Conservation (phyloP, 2,797 vertebrate species). For the Channallabes apus region DNA sequence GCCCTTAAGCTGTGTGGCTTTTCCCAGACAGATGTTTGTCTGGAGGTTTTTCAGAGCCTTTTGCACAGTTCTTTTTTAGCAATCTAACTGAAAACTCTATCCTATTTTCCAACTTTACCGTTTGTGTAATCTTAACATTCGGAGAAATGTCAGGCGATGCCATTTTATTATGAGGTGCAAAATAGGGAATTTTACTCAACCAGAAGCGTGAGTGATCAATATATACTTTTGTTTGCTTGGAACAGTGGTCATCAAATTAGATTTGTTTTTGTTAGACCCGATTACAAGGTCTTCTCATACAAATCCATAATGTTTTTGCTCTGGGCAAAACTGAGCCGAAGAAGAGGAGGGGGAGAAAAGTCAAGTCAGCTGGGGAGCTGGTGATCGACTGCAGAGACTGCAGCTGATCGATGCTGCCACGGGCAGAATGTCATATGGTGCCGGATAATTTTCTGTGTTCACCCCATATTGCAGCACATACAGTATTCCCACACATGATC, state of each 20-base stretch:
- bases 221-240: conserved; percentile 59
- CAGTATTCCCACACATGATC: conserved; percentile 41
- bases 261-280: conserved; percentile 74
- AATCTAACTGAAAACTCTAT: conserved; percentile 61
- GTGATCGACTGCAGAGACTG: conserved; percentile 68
- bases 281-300: conserved; percentile 69
- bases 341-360: conserved; percentile 42
- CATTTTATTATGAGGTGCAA: conserved; percentile 55
- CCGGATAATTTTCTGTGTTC: conserved; percentile 67
- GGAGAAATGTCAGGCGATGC: conserved; percentile 49
- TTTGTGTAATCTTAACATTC: conserved; percentile 28
- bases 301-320: conserved; percentile 66
- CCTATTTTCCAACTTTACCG: conserved; percentile 49
- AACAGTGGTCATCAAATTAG: conserved; percentile 73
- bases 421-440: conserved; percentile 71
- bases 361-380: conserved; percentile 62
- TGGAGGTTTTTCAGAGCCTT: conserved; percentile 45
- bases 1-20: conserved; percentile 40
- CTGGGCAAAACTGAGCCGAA: conserved; percentile 62
- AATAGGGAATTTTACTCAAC: conserved; percentile 53
- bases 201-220: conserved; percentile 66
- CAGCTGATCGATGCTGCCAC: conserved; percentile 67
- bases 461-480: conserved; percentile 47
- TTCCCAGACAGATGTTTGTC: conserved; percentile 48
- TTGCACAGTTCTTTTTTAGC: conserved; percentile 14